phyloP scores from a whole-genome alignment of 2,113 vertebrate species.

The Eretmochelys imbricata region DNA sequence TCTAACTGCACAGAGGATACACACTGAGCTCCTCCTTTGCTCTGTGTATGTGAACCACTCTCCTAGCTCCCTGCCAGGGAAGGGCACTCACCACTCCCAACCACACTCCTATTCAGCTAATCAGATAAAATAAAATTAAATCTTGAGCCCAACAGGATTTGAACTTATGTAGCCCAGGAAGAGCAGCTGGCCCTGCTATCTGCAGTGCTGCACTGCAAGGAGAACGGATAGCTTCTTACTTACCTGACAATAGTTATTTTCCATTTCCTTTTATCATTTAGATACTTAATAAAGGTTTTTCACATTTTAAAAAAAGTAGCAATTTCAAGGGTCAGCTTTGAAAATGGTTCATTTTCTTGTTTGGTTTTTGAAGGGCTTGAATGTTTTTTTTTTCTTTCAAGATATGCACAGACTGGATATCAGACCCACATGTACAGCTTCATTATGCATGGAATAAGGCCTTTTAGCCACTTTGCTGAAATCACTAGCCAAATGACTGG shows the following conservation, averaged over 20 bases:
- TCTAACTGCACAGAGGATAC: not conserved
- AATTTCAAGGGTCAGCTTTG: not conserved
- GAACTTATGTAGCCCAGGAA: not conserved
- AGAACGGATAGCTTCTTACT: not conserved
- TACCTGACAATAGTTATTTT: not conserved
- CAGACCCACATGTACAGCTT: not conserved
- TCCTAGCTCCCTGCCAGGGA: not conserved
- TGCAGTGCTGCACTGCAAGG: not conserved
- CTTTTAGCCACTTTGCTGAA: not conserved
- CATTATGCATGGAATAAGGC: fast-evolving
- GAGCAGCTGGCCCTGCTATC: not conserved
- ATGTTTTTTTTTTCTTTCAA: not conserved
- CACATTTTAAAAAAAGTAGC: not conserved
- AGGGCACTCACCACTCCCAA: not conserved
- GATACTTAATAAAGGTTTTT: not conserved
- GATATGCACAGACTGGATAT: not conserved
- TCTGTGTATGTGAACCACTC: not conserved
- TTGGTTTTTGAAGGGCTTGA: not conserved
- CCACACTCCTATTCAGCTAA: not conserved
- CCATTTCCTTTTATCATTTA: not conserved
- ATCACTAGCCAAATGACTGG: not conserved
- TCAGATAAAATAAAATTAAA: not conserved
- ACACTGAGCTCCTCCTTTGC: not conserved
- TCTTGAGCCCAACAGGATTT: not conserved
- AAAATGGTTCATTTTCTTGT: not conserved